Evolutionary conservation across 2,113 vertebrate genomes (phyloP), one percentile per base, ranked within the genome.

Genomic region (Caretta caretta): DNA sequence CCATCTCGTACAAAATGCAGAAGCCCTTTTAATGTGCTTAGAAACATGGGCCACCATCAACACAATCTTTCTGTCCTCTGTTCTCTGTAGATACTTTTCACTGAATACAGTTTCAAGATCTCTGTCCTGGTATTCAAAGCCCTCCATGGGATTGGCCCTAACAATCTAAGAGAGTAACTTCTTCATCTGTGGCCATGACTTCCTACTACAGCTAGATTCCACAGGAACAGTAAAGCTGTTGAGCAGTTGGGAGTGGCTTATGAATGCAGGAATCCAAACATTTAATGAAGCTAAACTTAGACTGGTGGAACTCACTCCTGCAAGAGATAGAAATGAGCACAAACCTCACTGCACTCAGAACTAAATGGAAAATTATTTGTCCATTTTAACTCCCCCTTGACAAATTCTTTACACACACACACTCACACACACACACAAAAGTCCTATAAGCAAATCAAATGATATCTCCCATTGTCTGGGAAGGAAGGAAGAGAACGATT

Each of bases 141-240:
- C 31, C 1, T 93, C 54, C 81, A 69, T n/a, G 69, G 50, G 5
- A 54, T 69, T 42, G 24, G 14, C 10, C 53, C 46, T 95, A 92
- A 85, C 92, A 96, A 91, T 88, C 86, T 96, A 50, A 42, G 79
- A 92, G 81, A 82, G 83, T 72, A 11, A 11, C 91, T 96, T 92
- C 78, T 91, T 31, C 79, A 89, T 59, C 62, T 94, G 72, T 46
- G 6, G 1, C 84, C 75, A 16, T 83, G 27, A 8, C 59, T 94
- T 80, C 54, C 93, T 51, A 72, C 81, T 92, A 92, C 88, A 95
- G 79, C 83, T 0, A 0, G 75, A 48, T 86, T 79, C 88, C 89
- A 91, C 79, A 93, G 1, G 78, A 48, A 48, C 4, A 14, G 53
- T 84, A 83, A 94, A 95, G 79, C 69, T 87, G 76, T 49, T 93